A percentile compares a stretch with the other conserved stretches of the same genome.
phyloP scores from a whole-genome alignment of 2,797 vertebrate genomes.

The Enteromius argenteus region DNA sequence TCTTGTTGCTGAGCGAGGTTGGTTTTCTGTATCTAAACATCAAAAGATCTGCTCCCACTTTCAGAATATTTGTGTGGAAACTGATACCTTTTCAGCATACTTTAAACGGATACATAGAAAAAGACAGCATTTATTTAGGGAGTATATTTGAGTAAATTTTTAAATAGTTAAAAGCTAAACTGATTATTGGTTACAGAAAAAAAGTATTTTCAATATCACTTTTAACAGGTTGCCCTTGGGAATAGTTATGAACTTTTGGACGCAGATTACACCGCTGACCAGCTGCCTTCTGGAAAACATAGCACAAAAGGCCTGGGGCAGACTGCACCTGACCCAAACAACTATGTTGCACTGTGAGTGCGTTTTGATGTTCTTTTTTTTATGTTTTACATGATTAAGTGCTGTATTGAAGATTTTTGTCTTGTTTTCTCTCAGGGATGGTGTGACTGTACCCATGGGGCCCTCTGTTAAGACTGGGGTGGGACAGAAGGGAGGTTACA shows the following conservation, averaged over 20 bases:
- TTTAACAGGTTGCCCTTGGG: conserved; percentile 88
- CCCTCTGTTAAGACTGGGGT: conserved; percentile 77
- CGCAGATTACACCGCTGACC: conserved; percentile 82
- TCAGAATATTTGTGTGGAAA: neutral
- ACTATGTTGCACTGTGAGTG: conserved; percentile 79
- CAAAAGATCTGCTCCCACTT: neutral
- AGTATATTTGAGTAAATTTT: neutral
- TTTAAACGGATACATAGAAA: neutral
- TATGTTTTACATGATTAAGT: neutral
- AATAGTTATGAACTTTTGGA: conserved; percentile 84
- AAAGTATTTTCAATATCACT: neutral
- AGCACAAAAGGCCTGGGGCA: conserved; percentile 90
- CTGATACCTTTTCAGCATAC: neutral
- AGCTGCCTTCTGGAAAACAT: conserved; percentile 83
- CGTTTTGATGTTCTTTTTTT: neutral
- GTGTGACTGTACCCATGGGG: conserved; percentile 82
- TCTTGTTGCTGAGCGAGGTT: conserved; percentile 89
- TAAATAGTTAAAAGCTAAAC: neutral
- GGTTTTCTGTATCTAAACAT: neutral
- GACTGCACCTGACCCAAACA: conserved; percentile 80
- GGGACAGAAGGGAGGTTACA: conserved; percentile 74
- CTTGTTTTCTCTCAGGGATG: conserved; percentile 73
- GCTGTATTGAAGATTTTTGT: neutral
- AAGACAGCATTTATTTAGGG: neutral
- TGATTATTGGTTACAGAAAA: neutral